A percentile compares a stretch with the other conserved stretches of the same genome.
Evolutionary conservation across 2,797 vertebrate genomes (phyloP).

Genomic region (Micropoecilia bifurca): DNA sequence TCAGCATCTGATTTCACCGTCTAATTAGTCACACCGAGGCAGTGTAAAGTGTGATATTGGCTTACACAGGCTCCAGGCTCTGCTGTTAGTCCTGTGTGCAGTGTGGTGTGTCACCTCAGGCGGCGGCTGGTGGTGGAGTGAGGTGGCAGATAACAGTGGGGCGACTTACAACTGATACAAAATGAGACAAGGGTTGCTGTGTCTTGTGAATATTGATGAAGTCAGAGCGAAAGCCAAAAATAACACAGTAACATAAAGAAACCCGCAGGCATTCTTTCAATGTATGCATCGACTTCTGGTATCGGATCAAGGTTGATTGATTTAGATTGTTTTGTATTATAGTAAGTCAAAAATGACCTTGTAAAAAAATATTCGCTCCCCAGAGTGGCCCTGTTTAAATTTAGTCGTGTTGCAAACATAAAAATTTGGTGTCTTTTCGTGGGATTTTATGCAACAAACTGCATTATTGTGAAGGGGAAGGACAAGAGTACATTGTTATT

Average conservation of each 20-base stretch:
- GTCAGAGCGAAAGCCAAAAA: slow-evolving; percentile 24
- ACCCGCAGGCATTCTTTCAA: neutral
- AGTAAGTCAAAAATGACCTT: neutral
- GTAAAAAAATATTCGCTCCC: neutral
- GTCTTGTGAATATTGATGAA: slow-evolving; percentile 69
- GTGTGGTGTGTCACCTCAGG: slow-evolving; percentile 67
- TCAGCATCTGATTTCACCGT: slow-evolving; percentile 69
- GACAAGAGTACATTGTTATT: neutral
- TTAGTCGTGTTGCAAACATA: neutral
- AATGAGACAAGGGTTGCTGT: slow-evolving; percentile 67
- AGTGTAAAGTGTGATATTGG: slow-evolving; percentile 73
- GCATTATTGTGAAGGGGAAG: neutral
- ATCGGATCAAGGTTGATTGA: neutral
- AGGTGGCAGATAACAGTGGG: slow-evolving; percentile 72
- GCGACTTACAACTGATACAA: slow-evolving; percentile 68
- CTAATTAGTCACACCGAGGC: slow-evolving; percentile 74
- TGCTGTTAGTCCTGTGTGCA: slow-evolving; percentile 63
- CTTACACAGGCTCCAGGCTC: slow-evolving; percentile 65
- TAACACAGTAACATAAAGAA: slow-evolving; percentile 15
- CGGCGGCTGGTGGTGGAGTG: slow-evolving; percentile 58
- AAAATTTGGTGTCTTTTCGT: neutral
- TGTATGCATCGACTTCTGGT: neutral
- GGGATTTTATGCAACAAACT: neutral
- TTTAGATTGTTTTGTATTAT: neutral
- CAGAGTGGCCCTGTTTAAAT: neutral